Conservation (phyloP, 2,888 invertebrate species). For the Erynnis tages region DNA sequence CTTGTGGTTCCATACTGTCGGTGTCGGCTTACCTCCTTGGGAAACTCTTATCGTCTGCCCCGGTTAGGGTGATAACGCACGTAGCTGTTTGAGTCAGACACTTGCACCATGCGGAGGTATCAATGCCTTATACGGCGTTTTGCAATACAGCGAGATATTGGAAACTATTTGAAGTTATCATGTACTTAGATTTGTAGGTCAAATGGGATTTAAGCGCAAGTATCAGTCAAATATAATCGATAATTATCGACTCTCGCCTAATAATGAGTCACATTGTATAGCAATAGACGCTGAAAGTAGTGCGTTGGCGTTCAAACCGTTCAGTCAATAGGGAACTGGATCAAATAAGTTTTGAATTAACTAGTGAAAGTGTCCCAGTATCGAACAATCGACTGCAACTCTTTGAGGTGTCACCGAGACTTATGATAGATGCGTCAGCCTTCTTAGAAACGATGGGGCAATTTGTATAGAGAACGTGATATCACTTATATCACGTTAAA, state of each 20-base stretch:
- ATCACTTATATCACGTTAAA: too few species aligned
- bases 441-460: constrained; percentile 43
- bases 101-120: too few species aligned
- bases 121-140: too few species aligned
- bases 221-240: too few species aligned
- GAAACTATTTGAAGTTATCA: too few species aligned
- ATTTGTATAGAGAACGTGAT: background rate
- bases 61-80: too few species aligned
- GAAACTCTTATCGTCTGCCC: too few species aligned
- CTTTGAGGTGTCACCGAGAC: constrained; percentile 68
- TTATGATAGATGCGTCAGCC: constrained; percentile 58
- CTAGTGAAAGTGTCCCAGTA: constrained; percentile 75
- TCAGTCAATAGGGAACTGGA: constrained; percentile 57
- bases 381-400: constrained; percentile 67
- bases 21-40: constrained; percentile 45
- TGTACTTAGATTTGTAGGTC: too few species aligned
- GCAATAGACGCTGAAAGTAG: background rate
- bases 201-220: too few species aligned
- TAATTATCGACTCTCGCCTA: too few species aligned
- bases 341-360: constrained; percentile 62
- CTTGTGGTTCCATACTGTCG: constrained; percentile 56
- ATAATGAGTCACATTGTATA: background rate
- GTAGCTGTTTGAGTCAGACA: too few species aligned
- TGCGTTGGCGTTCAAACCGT: constrained; percentile 8
- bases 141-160: too few species aligned